A percentile compares a stretch with the other conserved stretches of the same genome.
These are phyloP conservation scores for Acrocephalus arundinaceus DNA, from an alignment of 2,113 vertebrate species.

Conservation along the genomic window DNA sequence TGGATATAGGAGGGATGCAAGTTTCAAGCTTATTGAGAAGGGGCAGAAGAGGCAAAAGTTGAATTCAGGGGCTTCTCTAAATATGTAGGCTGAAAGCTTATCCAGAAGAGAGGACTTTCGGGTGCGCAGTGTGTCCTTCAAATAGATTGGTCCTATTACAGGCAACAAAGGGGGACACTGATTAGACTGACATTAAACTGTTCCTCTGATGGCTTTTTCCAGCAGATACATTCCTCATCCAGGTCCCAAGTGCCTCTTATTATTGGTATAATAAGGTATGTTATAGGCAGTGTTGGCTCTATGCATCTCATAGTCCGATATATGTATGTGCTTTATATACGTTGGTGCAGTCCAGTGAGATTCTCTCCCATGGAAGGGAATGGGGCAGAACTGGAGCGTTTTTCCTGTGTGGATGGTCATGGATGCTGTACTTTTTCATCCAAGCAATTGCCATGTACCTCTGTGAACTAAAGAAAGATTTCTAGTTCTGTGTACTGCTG, in stretches of 20 bases:
- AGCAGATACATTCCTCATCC: background rate
- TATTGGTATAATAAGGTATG: background rate
- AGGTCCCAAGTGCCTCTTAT: accelerated
- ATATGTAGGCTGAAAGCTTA: accelerated
- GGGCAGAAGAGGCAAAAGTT: accelerated
- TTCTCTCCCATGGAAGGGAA: background rate
- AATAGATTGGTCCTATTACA: background rate
- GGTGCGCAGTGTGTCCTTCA: background rate
- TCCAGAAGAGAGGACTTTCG: background rate
- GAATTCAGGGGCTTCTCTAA: background rate
- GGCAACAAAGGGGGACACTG: background rate
- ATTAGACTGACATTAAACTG: background rate
- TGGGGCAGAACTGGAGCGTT: accelerated
- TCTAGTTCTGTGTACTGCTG: background rate
- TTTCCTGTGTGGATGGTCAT: background rate
- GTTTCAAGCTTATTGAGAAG: background rate
- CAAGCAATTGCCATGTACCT: background rate
- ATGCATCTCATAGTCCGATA: accelerated
- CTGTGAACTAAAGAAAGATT: background rate
- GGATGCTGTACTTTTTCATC: background rate
- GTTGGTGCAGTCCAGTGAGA: background rate
- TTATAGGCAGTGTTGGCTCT: background rate
- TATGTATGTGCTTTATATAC: background rate
- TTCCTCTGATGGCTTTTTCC: background rate
- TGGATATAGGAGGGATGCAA: background rate